These are phyloP conservation scores for Gerris lacustris DNA, from an alignment of 2,888 invertebrate species.

Conservation along the genomic window DNA sequence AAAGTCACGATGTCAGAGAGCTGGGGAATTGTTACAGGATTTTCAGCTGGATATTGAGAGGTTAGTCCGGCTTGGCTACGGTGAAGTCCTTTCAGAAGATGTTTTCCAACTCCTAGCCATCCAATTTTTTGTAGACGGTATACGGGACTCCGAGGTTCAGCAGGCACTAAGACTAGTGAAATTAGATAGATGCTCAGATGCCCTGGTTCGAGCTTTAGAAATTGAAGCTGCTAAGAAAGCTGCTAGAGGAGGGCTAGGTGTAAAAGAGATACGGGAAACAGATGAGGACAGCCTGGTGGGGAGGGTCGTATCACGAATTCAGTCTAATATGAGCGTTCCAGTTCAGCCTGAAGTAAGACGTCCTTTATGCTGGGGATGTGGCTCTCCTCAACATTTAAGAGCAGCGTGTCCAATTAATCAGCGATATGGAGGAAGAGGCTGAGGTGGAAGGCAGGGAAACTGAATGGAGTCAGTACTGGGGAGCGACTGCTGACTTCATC, in stretches of 20 bases:
- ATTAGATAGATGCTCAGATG: neutral
- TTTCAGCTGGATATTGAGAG: neutral
- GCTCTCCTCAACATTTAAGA: neutral
- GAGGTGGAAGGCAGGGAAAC: no score
- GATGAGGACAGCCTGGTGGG: neutral
- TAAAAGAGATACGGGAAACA: neutral
- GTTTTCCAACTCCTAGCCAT: neutral
- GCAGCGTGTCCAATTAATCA: neutral
- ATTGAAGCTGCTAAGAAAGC: neutral
- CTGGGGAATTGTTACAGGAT: neutral
- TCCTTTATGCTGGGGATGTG: neutral
- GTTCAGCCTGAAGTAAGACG: no score
- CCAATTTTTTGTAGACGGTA: neutral
- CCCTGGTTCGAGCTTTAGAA: neutral
- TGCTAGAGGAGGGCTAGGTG: neutral
- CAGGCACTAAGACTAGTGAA: neutral
- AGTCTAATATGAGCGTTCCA: no score
- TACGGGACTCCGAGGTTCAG: neutral
- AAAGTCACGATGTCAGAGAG: neutral
- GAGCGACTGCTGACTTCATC: no score
- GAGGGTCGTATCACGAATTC: neutral
- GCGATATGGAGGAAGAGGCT: no score
- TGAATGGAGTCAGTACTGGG: no score
- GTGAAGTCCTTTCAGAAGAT: neutral
- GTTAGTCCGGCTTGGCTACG: neutral